Conservation (phyloP, 2,888 invertebrate species). For the Acrobasis consociella region DNA sequence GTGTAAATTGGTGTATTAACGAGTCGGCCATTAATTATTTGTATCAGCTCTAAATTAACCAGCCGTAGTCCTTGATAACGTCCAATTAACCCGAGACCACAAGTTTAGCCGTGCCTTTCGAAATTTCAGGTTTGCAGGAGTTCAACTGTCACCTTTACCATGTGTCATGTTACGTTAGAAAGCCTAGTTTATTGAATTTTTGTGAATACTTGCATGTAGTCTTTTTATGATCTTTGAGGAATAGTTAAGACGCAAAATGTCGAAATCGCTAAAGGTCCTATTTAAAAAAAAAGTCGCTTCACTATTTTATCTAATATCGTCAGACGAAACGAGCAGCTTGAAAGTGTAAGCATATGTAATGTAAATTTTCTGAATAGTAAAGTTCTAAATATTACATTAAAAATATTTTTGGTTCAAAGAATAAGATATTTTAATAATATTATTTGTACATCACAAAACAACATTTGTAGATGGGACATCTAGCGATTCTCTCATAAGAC, state of each 20-base stretch:
- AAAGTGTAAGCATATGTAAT: too few relatives aligned
- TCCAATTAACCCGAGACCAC: slow-evolving; percentile 80
- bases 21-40: slow-evolving; percentile 61
- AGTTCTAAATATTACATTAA: too few relatives aligned
- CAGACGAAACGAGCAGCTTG: too few relatives aligned
- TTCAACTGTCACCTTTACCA: slow-evolving; percentile 51
- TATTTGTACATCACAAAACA: too few relatives aligned
- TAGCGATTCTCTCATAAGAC: too few relatives aligned
- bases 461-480: too few relatives aligned
- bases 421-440: too few relatives aligned
- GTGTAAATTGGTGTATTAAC: slow-evolving; percentile 74
- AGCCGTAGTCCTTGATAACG: slow-evolving; percentile 71
- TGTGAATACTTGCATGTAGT: slow-evolving; percentile 20
- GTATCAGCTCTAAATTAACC: slow-evolving; percentile 75
- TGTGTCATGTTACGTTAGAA: slow-evolving; percentile 16
- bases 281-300: too few relatives aligned
- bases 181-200: slow-evolving; percentile 7
- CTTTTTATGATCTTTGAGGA: slow-evolving; percentile 47
- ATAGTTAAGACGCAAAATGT: slow-evolving; percentile 33
- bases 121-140: slow-evolving; percentile 70
- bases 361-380: too few relatives aligned
- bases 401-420: too few relatives aligned
- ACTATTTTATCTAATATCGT: too few relatives aligned
- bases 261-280: too few relatives aligned
- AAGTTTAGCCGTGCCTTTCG: slow-evolving; percentile 69